phyloP scores from a whole-genome alignment of 2,113 vertebrate species.

The Ornithorhynchus anatinus region DNA sequence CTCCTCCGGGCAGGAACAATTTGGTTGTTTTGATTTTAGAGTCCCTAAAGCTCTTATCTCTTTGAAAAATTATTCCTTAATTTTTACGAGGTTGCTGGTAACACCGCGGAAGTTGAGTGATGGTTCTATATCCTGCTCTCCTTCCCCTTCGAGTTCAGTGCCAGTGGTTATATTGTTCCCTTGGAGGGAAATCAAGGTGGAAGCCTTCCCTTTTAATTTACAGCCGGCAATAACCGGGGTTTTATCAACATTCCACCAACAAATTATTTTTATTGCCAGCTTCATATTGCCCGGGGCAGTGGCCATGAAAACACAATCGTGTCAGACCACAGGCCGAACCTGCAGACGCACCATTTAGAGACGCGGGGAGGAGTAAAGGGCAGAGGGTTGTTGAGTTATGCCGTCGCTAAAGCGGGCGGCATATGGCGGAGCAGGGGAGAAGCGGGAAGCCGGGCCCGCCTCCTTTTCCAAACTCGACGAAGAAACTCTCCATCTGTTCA shows the following conservation, averaged over 20 bases:
- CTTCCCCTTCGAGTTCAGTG: not conserved
- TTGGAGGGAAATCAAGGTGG: slow-evolving; percentile 45
- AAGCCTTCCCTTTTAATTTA: slow-evolving; percentile 56
- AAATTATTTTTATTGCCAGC: slow-evolving; percentile 61
- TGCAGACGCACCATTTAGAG: fast-evolving
- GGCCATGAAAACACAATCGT: not conserved
- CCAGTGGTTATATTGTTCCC: slow-evolving; percentile 48
- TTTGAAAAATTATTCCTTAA: slow-evolving; percentile 52
- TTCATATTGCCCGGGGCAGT: slow-evolving; percentile 3
- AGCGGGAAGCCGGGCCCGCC: fast-evolving
- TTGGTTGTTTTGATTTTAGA: slow-evolving; percentile 42
- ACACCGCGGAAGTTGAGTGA: slow-evolving; percentile 11
- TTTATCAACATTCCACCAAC: slow-evolving; percentile 52
- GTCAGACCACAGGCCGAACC: not conserved
- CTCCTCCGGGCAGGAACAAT: slow-evolving; percentile 50
- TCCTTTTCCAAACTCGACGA: not conserved
- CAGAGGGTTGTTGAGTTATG: not conserved
- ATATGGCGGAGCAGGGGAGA: fast-evolving
- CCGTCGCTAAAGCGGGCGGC: not conserved
- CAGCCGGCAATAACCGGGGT: slow-evolving; percentile 57
- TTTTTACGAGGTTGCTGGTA: slow-evolving; percentile 41
- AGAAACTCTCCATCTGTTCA: too few relatives aligned
- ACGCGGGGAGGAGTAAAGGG: not conserved
- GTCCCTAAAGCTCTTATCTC: slow-evolving; percentile 49
- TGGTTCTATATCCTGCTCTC: not conserved